Evolutionary conservation across 2,888 invertebrate genomes (phyloP), one percentile per base, ranked within the genome.

Genomic region (Hirtodrosophila histrioides): DNA sequence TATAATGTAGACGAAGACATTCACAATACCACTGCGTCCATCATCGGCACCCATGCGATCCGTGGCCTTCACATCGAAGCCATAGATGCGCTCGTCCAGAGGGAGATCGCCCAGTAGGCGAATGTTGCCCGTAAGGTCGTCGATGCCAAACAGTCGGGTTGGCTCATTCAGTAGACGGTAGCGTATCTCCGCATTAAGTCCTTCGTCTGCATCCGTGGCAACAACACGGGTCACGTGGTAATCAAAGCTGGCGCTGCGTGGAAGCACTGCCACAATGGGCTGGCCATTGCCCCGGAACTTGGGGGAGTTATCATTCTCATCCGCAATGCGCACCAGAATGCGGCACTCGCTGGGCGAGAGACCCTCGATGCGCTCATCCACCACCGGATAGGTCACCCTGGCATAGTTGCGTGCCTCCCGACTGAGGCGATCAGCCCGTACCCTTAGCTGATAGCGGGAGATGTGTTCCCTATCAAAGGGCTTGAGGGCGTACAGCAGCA

Each of bases 21-120:
- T 97, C 50, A 95, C 95, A 72, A 97, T 96, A 46, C 96, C 95
- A 7, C 96, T 96, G 65, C 94, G 94, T 1, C 97, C 97, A 86
- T 96, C 95, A 84, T 96, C 95, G 41, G 95, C 95, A 1, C 97
- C 97, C 24, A 93, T 92, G 60, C 95, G 94, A 89, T 97, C 97
- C 0, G 96, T 96, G 8, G 97, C 97, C 91, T 96, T 96, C 8
- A 97, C 96, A 91, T 97, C 97, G 86, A 97, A 97, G 0, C 96
- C 96, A 86, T 95, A 96, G 40, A 97, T 95, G 70, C 94, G 93
- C 0, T 96, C 96, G 12, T 95, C 95, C 74, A 95, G 95, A 0
- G 93, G 92, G 60, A 97, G 94, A 36, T 71, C 84, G 39, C 94
- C 93, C 0, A 95, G 94, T 11, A 96, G 93, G 10, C 96, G 93